Evolutionary conservation across 2,888 invertebrate genomes (phyloP), one percentile per base, ranked within the genome.

Genomic region (Acholoe squamosa): DNA sequence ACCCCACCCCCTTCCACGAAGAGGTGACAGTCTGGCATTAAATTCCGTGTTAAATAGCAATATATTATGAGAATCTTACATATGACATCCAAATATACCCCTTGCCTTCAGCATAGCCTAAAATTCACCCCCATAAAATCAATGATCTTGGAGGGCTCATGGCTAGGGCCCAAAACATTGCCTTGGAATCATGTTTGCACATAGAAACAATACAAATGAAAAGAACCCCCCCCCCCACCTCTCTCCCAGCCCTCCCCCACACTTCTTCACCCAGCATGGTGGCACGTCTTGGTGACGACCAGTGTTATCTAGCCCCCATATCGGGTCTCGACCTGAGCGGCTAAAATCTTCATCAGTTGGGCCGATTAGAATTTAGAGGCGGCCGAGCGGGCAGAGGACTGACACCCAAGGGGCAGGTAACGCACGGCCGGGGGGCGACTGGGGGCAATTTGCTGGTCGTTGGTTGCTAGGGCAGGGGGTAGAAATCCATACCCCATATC

Each of bases 261-360:
- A n/a, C n/a, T n/a, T n/a, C n/a, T n/a, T n/a, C n/a, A 33, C 84
- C 28, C 52, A 19, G 10, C 61, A 86, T 52, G 52, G 3, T 86
- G 86, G 54, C 52, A 86, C 22, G 54, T 54, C 19, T 51, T 12
- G 1, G 22, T 86, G 86, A 86, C 86, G 28, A 12, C 54, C 25
- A n/a, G 33, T 31, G 86, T 54, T 86, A 86, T 54, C 86, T n/a
- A 86, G 5, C 52, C 54, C 86, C 86, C 25, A 25, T n/a, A 86
- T 86, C 86, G 56, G 86, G 86, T 52, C 16, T 19, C 14, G 25
- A 12, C 19, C 54, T 14, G 25, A 54, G 54, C 86, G 52, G 86
- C 86, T 54, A 86, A 86, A 86, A 86, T 86, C 86, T 86, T 86
- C 86, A 86, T 86, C 86, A 86, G 19, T 19, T 25, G 25, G 28